Evolutionary conservation across 1,140 invertebrate genomes (phyloP), one percentile per base, ranked within the genome.

Genomic region (Brachionus manjavacas): DNA sequence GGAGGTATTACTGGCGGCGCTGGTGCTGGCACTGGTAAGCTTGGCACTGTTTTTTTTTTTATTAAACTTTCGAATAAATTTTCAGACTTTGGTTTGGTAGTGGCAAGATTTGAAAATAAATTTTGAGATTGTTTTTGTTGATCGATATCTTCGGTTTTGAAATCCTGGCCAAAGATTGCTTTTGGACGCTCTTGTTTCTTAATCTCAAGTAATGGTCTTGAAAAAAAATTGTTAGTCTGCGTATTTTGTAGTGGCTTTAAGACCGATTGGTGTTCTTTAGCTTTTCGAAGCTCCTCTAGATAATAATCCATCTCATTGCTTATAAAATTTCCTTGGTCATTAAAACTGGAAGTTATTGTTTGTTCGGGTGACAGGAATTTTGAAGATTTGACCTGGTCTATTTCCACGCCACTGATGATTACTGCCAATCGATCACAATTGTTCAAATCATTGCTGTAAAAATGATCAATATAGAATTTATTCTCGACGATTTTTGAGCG

Each of bases 1-100:
- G 79, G 31, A 6, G 52, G 9, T 12, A n/a, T 4, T 20, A 20
- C 9, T 60, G 31, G 31, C 9, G 64, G n/a, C 8, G 23, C 9
- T 16, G 46, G 12, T 55, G 23, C 4, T 81, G 25, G 28, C 0
- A 16, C 3, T n/a, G 16, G 14, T 3, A 41, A 35, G 2, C 14
- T n/a, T 64, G 20, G 14, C 1, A 23, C 6, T 35, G 31, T 6
- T 64, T 60, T 23, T 60, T 81, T 81, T 41, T 20, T 80, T n/a
- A 81, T 60, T 20, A 81, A 35, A 35, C 11, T 60, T 60, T 35
- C 79, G 23, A 81, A 81, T 28, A 81, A 35, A 35, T 81, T 81
- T 20, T 14, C 4, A 7, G 39, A 35, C 20, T 43, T 68, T 8
- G 49, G 31, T 28, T 46, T 46, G 11, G 11, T n/a, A 12, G n/a